A percentile compares a stretch with the other conserved stretches of the same genome.
phyloP scores from a whole-genome alignment of 2,797 vertebrate genomes.

The Manis pentadactyla region DNA sequence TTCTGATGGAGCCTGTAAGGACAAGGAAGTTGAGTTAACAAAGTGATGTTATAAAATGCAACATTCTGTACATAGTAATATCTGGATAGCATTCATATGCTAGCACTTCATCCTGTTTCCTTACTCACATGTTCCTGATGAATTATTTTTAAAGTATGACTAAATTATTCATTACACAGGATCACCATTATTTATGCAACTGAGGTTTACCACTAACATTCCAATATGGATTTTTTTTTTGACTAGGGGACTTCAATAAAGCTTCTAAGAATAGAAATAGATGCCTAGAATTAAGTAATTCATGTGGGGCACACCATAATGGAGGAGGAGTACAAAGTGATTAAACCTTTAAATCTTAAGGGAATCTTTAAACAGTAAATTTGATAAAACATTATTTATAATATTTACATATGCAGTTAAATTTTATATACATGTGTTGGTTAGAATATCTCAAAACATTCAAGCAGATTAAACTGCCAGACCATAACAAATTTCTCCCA shows the following conservation, averaged over 20 bases:
- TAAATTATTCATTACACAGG: constrained; percentile 74
- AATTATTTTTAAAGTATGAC: constrained; percentile 75
- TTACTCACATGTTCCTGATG: constrained; percentile 24
- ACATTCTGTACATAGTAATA: not conserved
- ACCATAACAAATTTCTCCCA: constrained; percentile 82
- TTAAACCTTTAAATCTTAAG: constrained; percentile 82
- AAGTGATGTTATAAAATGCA: constrained; percentile 15
- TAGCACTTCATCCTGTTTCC: constrained; percentile 30
- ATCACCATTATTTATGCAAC: constrained; percentile 74
- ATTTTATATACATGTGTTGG: constrained; percentile 80
- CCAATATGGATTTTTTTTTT: constrained; percentile 71
- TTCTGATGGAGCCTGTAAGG: not conserved
- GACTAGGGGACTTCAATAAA: constrained; percentile 66
- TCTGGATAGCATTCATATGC: not conserved
- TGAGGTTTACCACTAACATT: constrained; percentile 76
- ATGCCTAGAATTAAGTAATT: constrained; percentile 76
- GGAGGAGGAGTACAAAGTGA: constrained; percentile 35
- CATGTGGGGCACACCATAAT: constrained; percentile 60
- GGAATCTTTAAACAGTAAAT: constrained; percentile 81
- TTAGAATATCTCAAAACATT: constrained; percentile 79
- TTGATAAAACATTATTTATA: constrained; percentile 85
- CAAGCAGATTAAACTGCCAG: constrained; percentile 80
- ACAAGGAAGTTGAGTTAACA: not conserved
- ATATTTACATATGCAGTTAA: constrained; percentile 83
- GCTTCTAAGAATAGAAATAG: constrained; percentile 73